Evolutionary conservation across 2,113 vertebrate species (phyloP).

Genomic region (Thunnus thynnus): DNA sequence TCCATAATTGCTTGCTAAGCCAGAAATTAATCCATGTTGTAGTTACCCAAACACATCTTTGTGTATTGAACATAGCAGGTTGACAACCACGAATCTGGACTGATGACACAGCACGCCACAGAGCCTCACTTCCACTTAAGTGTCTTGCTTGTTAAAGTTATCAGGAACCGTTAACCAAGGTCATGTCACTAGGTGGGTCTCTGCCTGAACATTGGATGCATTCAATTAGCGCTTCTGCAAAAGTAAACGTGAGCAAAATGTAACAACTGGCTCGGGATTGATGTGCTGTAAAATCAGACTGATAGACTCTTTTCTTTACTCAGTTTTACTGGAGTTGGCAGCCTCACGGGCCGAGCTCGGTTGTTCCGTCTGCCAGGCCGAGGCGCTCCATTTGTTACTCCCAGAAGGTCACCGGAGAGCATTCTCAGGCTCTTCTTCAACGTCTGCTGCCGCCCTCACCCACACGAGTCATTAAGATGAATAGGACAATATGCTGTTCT

Average conservation of each 20-base stretch:
- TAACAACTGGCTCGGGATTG: conserved; percentile 26
- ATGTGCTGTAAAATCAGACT: conserved; percentile 39
- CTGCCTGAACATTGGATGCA: conserved; percentile 54
- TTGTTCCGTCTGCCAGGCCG: conserved; percentile 79
- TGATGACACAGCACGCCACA: conserved; percentile 48
- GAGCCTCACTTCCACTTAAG: neutral
- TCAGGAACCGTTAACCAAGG: conserved; percentile 50
- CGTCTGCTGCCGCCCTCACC: conserved; percentile 71
- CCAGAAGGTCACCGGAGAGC: conserved; percentile 87
- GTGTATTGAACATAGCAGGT: conserved; percentile 42
- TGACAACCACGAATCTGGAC: conserved; percentile 47
- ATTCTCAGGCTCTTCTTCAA: conserved; percentile 80
- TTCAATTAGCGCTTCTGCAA: conserved; percentile 60
- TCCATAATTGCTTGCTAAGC: conserved; percentile 47
- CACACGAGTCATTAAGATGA: conserved; percentile 81
- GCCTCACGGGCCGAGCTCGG: conserved; percentile 73
- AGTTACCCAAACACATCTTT: conserved; percentile 47
- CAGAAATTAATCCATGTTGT: conserved; percentile 58
- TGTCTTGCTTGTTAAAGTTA: conserved; percentile 9
- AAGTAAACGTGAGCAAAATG: conserved; percentile 61
- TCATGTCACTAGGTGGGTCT: conserved; percentile 44
- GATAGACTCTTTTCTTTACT: conserved; percentile 51
- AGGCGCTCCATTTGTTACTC: conserved; percentile 84
- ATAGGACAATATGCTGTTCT: conserved; percentile 68
- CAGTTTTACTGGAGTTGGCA: conserved; percentile 84